phyloP scores from a whole-genome alignment of 2,113 vertebrate species.

The Cichladusa arquata region DNA sequence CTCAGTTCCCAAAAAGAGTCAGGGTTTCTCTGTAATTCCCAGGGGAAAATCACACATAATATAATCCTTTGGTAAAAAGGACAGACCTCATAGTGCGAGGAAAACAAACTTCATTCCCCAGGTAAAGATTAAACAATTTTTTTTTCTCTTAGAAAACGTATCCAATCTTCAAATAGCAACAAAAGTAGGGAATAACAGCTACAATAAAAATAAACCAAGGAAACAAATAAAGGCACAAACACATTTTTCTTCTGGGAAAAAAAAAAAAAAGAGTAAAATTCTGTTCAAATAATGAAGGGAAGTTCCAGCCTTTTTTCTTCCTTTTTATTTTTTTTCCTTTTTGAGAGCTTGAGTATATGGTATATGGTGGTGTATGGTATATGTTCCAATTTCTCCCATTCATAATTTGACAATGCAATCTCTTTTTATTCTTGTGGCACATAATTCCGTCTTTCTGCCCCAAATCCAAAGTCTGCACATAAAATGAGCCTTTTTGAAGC shows the following conservation, averaged over 20 bases:
- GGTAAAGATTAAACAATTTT: background rate
- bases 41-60: background rate
- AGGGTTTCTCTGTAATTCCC: background rate
- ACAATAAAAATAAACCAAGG: background rate
- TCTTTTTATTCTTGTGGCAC: background rate
- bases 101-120: background rate
- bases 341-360: background rate
- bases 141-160: background rate
- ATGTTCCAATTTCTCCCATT: constrained; percentile 8
- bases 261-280: background rate
- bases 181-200: background rate
- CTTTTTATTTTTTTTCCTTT: background rate
- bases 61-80: background rate
- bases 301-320: background rate
- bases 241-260: background rate
- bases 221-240: background rate
- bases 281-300: background rate
- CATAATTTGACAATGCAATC: background rate
- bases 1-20: background rate
- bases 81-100: background rate
- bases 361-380: background rate
- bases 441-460: background rate
- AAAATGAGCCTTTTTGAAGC: background rate
- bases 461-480: background rate
- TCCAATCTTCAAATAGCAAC: background rate